Evolutionary conservation across 2,888 invertebrate species (phyloP).

Genomic region (Tipula unca): DNA sequence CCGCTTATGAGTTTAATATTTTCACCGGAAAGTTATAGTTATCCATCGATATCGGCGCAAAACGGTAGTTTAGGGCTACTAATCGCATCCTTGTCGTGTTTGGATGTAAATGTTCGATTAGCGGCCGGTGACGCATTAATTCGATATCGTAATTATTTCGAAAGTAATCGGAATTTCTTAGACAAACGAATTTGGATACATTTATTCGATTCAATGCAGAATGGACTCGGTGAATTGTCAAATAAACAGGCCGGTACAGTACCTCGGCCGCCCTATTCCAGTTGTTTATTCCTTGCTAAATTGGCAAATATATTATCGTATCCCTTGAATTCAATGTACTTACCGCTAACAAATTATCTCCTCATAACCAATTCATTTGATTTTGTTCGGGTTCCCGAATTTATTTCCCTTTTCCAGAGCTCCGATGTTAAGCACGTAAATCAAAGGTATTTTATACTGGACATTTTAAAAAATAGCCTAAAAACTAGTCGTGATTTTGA

Average conservation of each 20-base stretch:
- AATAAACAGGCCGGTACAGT: constrained; percentile 24
- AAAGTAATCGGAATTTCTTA: constrained; percentile 33
- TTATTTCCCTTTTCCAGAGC: constrained; percentile 75
- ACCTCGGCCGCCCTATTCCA: constrained; percentile 37
- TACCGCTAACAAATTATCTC: constrained; percentile 67
- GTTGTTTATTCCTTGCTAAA: constrained; percentile 36
- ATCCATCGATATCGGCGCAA: constrained; percentile 60
- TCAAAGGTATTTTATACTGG: constrained; percentile 69
- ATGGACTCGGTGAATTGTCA: constrained; percentile 33
- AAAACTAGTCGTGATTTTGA: constrained; percentile 66
- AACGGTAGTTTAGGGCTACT: constrained; percentile 62
- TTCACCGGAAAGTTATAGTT: constrained; percentile 64
- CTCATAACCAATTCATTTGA: constrained; percentile 70
- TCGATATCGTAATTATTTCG: constrained; percentile 65
- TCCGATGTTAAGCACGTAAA: constrained; percentile 58
- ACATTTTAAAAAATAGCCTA: constrained; percentile 66
- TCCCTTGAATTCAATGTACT: constrained; percentile 67
- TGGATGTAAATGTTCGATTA: constrained; percentile 55
- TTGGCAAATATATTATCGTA: constrained; percentile 58
- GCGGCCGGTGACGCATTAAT: constrained; percentile 67
- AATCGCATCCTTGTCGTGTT: constrained; percentile 61
- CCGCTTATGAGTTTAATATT: constrained; percentile 67
- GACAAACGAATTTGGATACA: constrained; percentile 40
- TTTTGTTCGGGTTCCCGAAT: constrained; percentile 75
- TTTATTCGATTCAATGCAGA: constrained; percentile 39